phyloP scores from a whole-genome alignment of 2,113 vertebrate species.

The Alexandromys fortis region DNA sequence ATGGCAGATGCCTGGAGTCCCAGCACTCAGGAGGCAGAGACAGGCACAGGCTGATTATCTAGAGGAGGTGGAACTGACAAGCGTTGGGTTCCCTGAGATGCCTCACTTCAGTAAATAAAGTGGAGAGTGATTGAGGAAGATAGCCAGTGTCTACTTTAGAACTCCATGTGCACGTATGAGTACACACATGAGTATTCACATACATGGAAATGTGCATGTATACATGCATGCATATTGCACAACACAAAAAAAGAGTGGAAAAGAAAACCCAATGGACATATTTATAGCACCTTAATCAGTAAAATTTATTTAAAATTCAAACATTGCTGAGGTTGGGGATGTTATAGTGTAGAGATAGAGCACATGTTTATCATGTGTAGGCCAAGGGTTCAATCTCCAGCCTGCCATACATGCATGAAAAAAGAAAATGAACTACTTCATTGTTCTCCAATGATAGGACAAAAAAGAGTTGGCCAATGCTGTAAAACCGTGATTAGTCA shows the following conservation, averaged over 20 bases:
- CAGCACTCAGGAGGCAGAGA: neutral
- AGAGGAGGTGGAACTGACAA: neutral
- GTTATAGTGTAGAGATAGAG: too few species aligned
- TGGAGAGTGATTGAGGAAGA: neutral
- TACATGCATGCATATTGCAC: neutral
- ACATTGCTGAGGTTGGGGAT: neutral
- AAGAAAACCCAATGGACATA: neutral
- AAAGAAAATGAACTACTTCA: neutral
- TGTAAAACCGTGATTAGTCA: neutral
- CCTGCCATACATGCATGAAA: neutral
- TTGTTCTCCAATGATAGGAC: neutral
- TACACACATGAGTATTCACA: neutral
- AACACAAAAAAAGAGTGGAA: neutral
- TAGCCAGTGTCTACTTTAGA: neutral
- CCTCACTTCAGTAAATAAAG: neutral
- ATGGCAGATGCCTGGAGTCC: neutral
- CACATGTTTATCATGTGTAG: neutral
- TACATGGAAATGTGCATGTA: neutral
- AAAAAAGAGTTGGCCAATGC: neutral
- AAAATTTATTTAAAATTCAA: neutral
- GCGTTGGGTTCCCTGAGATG: neutral
- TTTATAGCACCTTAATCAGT: neutral
- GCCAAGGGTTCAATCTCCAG: neutral
- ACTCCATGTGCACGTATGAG: neutral
- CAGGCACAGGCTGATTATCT: neutral